A percentile compares a stretch with the other conserved stretches of the same genome.
Evolutionary conservation across 2,113 vertebrate species (phyloP).

Genomic region (Grantiella picta): DNA sequence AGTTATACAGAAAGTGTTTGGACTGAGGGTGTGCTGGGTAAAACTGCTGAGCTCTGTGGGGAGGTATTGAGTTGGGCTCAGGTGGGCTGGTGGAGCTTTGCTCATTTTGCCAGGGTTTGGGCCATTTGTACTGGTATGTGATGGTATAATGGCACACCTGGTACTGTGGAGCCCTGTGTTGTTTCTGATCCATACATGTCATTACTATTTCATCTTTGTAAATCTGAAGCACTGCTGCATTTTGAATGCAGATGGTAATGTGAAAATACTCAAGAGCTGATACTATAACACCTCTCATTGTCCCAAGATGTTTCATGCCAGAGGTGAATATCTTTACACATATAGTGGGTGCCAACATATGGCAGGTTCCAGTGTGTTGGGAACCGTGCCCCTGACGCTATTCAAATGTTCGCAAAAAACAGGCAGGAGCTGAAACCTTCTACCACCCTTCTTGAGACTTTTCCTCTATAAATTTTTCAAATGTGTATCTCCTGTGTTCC

Average conservation of each 20-base stretch:
- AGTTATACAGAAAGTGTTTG: background rate
- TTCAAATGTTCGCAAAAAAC: background rate
- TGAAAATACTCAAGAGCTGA: background rate
- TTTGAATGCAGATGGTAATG: background rate
- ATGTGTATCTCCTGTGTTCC: background rate
- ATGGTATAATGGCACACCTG: background rate
- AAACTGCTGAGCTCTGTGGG: constrained; percentile 7
- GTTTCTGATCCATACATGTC: background rate
- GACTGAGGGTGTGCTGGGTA: background rate
- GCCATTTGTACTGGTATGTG: background rate
- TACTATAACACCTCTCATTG: constrained; percentile 15
- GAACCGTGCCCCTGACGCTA: constrained; percentile 19
- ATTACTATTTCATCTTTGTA: background rate
- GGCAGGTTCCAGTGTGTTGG: background rate
- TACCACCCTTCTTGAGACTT: background rate
- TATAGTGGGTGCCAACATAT: constrained; percentile 3
- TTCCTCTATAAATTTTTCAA: background rate
- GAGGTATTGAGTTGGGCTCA: background rate
- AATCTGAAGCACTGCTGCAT: background rate
- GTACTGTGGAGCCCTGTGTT: accelerated
- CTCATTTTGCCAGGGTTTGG: background rate
- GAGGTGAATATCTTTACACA: constrained; percentile 46
- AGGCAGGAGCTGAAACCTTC: background rate
- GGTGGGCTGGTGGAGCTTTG: background rate
- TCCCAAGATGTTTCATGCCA: constrained; percentile 47